These are phyloP conservation scores for Drosophila truncata DNA, from an alignment of 1,140 invertebrate species.

Conservation along the genomic window DNA sequence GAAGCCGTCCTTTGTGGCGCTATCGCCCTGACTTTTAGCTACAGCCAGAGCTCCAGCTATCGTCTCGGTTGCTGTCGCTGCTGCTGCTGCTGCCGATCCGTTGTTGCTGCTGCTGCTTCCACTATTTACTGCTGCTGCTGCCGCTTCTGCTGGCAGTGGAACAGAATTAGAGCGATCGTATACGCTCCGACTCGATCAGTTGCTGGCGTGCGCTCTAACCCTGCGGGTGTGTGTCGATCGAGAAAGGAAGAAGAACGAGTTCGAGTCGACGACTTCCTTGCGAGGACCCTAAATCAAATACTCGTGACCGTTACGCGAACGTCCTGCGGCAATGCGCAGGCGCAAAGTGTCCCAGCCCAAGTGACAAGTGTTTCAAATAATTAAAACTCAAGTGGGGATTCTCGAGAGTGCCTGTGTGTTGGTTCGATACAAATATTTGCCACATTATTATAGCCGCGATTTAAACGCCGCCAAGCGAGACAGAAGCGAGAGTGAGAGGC, in stretches of 20 bases:
- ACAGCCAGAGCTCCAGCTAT: conserved; percentile 28
- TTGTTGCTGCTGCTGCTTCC: neutral
- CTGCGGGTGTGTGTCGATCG: conserved; percentile 71
- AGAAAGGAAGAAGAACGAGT: conserved; percentile 48
- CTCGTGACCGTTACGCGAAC: conserved; percentile 10
- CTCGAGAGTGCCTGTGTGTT: conserved; percentile 37
- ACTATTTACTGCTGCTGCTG: conserved; percentile 12
- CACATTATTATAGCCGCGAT: conserved; percentile 15
- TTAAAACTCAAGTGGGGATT: conserved; percentile 72
- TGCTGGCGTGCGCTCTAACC: conserved; percentile 76
- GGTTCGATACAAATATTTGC: conserved; percentile 46
- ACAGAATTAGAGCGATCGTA: conserved; percentile 78
- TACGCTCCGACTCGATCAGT: conserved; percentile 61
- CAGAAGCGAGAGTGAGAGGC: conserved; percentile 25
- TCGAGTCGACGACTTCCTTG: conserved; percentile 33
- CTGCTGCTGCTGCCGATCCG: conserved; percentile 6
- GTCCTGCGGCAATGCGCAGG: conserved; percentile 71
- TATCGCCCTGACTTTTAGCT: conserved; percentile 21
- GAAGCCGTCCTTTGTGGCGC: conserved; percentile 52
- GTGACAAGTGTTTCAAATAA: conserved; percentile 66
- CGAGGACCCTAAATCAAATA: conserved; percentile 3
- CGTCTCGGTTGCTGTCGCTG: neutral
- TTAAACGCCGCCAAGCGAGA: conserved; percentile 8
- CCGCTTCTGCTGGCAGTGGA: conserved; percentile 40
- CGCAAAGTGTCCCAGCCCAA: conserved; percentile 62